Conservation (phyloP, 2,113 vertebrate genomes). For the Struthidea cinerea region DNA sequence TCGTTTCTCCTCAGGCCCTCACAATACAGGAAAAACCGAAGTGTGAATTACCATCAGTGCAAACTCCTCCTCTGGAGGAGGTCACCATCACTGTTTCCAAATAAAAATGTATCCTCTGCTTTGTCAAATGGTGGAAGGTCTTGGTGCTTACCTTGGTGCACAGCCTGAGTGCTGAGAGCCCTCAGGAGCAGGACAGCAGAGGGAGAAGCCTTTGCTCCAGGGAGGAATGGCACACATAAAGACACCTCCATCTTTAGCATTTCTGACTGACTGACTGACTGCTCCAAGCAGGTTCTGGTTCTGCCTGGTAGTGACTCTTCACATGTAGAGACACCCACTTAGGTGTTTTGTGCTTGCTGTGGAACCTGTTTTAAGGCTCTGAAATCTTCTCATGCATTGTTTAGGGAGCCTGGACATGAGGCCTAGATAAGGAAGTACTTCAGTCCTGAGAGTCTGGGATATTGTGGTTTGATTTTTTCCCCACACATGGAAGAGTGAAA, state of each 20-base stretch:
- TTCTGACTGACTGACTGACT: not conserved
- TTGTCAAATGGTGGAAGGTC: not conserved
- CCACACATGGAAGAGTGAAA: not conserved
- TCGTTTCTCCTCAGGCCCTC: not conserved
- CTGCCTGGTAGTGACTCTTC: not conserved
- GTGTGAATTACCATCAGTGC: not conserved
- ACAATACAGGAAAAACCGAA: not conserved
- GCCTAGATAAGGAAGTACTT: not conserved
- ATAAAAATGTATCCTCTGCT: not conserved
- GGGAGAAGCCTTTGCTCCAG: not conserved
- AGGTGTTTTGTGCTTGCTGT: not conserved
- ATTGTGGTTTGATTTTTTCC: not conserved
- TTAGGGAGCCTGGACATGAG: not conserved
- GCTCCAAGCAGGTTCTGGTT: not conserved
- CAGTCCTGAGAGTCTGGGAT: not conserved
- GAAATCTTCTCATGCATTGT: not conserved
- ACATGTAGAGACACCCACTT: not conserved
- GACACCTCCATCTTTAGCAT: not conserved
- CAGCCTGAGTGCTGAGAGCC: not conserved
- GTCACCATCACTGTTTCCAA: not conserved
- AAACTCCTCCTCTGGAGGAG: not conserved
- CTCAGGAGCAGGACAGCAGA: not conserved
- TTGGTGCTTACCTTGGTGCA: not conserved
- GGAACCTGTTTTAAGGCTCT: not conserved
- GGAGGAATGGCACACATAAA: rapidly evolving